Base-by-base conservation (phyloP, 2,797 vertebrate genomes). In the Lacerta viridis region DNA sequence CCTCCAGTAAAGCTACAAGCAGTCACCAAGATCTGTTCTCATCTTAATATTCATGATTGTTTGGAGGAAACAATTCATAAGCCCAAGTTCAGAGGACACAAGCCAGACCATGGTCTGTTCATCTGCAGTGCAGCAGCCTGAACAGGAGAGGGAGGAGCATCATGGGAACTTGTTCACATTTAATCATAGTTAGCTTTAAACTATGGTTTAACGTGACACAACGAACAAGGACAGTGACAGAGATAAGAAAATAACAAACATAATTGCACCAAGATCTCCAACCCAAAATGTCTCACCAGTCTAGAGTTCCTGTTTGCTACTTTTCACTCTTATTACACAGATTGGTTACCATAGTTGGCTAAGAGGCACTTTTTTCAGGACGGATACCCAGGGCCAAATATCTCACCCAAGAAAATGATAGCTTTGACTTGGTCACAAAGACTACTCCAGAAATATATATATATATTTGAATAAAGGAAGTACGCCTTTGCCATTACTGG, bases 191-290 rank as follows among this genome's bases (percentile, higher is more conserved):
- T 61, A 5, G 18, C 11, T 61, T 61, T 17, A 64, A 64, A 23
- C 61, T 64, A 18, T 64, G 61, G 61, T 64, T 64, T 64, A 64
- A 64, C 23, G 20, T 64, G 18, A 64, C 61, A 64, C 7, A 4
- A 23, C 59, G 2, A 20, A 61, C 50, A 55, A 55, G 50, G 2
- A 10, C 20, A 11, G 39, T 79, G n/a, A 80, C 46, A 61, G 33
- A 33, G 25, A 64, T 71, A 59, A 78, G 11, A 27, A 76, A 72
- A 1, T 75, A 89, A 41, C 0, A 1, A 10, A 8, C 83, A 80
- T 36, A 55, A 29, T 78, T 90, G 64, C 61, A 64, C 25, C 82
- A 86, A 59, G 75, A 9, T 87, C 86, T 1, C 41, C 33, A 50
- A 13, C 20, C 9, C 18, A 71, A 46, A 69, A 43, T n/a, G 23